Evolutionary conservation across 2,888 invertebrate genomes (phyloP), one percentile per base, ranked within the genome.

Genomic region (Tachystola acroxantha): DNA sequence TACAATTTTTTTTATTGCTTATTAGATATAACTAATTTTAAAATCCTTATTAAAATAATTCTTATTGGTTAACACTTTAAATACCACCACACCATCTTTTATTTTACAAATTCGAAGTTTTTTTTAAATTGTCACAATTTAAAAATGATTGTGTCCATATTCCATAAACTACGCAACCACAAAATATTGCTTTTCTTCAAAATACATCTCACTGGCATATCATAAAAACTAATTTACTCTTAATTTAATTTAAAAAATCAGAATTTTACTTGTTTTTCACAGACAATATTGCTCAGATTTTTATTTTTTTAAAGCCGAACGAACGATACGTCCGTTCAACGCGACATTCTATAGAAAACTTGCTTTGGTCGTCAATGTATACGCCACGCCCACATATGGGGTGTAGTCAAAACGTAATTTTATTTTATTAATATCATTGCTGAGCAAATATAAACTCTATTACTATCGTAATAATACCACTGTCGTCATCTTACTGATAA

Each of bases 311-410:
- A 25, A 40, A 43, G 42, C 20, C 37, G 49, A 56, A 54, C 61
- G 48, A 50, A 42, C 45, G 46, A 48, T 53, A 51, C 73, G 75
- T 73, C 64, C 60, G 61, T 45, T 49, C 69, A 46, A 48, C 48
- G 49, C 65, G 64, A 56, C 59, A 52, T 56, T 49, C 60, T 57
- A 61, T 24, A 64, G 64, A 68, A 60, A 57, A 79, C 76, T 78
- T 68, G 47, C 46, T 42, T 44, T 34, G 9, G 42, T 50, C 49
- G 50, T 37, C 53, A 16, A 16, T 16, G 16, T 16, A 16, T 6
- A 16, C 46, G 71, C 75, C 81, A 72, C 84, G 84, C 84, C 85
- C 70, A 63, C 75, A 67, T 75, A 78, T 70, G 76, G 84, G 82
- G 80, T 81, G 85, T 86, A 70, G 70, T 76, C 81, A 58, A 53